Conservation (phyloP, 2,888 invertebrate genomes). For the Cacoxenus indagator region DNA sequence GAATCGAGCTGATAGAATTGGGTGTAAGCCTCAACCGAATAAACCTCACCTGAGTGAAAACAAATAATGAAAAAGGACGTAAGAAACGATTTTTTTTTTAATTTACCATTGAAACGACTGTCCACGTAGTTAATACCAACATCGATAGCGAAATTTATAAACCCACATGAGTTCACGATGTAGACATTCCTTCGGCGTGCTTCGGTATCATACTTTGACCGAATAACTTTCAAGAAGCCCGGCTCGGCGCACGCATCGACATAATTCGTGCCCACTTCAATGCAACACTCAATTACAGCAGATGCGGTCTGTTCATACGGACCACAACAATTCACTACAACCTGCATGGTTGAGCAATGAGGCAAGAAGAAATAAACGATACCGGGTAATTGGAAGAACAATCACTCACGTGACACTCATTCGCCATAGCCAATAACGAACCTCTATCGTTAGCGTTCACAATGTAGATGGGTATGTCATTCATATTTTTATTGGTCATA, state of each 20-base stretch:
- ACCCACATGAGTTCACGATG: constrained; percentile 19
- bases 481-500: background rate
- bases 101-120: constrained; percentile 2
- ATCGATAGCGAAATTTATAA: constrained; percentile 18
- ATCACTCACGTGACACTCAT: constrained; percentile 1
- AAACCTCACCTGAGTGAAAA: background rate
- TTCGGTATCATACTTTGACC: background rate
- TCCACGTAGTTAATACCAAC: constrained; percentile 18
- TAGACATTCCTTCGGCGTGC: constrained; percentile 1
- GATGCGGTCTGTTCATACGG: constrained; percentile 1
- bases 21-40: constrained; percentile 7
- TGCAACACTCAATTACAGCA: constrained; percentile 3
- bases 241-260: constrained; percentile 19
- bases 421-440: background rate
- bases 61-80: too few relatives aligned
- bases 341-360: background rate
- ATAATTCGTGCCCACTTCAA: constrained; percentile 12
- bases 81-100: too few relatives aligned
- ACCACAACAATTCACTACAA: constrained; percentile 20
- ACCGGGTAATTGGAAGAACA: background rate
- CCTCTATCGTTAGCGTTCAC: constrained; percentile 4
- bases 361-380: background rate
- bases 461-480: constrained; percentile 7
- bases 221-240: background rate
- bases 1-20: background rate